Evolutionary conservation across 2,113 vertebrate species (phyloP).

Genomic region (Proterorhinus semilunaris): DNA sequence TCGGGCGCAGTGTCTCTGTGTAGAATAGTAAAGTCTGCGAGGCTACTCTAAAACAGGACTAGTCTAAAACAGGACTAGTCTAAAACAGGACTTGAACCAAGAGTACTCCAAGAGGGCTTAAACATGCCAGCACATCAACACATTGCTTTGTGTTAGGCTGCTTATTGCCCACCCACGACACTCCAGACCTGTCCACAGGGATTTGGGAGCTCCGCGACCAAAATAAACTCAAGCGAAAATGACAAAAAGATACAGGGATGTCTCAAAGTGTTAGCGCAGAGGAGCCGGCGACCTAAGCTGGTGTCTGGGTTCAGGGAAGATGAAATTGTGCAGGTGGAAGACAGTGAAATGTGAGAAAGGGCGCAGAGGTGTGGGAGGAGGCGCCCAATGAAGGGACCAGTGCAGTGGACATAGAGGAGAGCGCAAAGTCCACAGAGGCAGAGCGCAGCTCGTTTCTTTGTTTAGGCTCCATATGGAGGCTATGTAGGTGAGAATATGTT

Average conservation of each 20-base stretch:
- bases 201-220: conserved; percentile 6
- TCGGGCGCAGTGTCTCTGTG: too few relatives aligned
- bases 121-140: background rate
- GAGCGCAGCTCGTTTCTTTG: conserved; percentile 25
- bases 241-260: conserved; percentile 9
- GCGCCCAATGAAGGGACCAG: conserved; percentile 30
- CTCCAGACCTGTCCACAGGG: conserved; percentile 8
- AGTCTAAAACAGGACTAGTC: background rate
- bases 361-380: conserved; percentile 36
- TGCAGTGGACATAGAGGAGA: conserved; percentile 31
- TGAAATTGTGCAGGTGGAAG: conserved; percentile 45
- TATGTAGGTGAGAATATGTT: background rate
- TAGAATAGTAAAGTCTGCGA: background rate
- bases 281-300: conserved; percentile 10
- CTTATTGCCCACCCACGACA: background rate
- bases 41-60: background rate
- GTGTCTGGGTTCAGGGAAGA: background rate
- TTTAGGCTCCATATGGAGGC: conserved; percentile 10
- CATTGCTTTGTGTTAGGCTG: conserved; percentile 19
- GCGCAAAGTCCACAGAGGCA: conserved; percentile 36
- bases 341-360: conserved; percentile 42
- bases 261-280: conserved; percentile 14
- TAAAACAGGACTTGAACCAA: background rate
- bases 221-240: conserved; percentile 6
- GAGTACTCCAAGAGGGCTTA: background rate